Evolutionary conservation across 2,888 invertebrate species (phyloP), one percentile per base, ranked within the genome.

Genomic region (Hipparchia sbordonii): DNA sequence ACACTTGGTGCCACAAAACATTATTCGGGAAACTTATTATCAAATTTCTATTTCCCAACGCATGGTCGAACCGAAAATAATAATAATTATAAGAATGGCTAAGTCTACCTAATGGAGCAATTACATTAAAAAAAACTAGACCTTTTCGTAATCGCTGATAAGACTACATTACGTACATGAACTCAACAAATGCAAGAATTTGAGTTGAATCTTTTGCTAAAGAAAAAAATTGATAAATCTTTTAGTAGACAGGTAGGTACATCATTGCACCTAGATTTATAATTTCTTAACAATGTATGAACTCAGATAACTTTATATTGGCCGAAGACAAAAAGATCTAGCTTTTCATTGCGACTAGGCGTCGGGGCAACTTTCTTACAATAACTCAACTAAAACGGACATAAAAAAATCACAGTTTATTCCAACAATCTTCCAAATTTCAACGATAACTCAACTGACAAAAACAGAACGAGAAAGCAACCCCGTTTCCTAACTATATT

Each of bases 91-190:
- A 90, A 90, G 88, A 92, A 91, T 90, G 89, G 85, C 92, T 92
- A 92, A 89, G 90, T 88, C 92, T 93, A 93, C 89, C 92, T 92
- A 93, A 92, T 92, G 91, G 92, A 92, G 92, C 92, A 90, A 89
- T 89, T 85, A 87, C 85, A 87, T 87, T 85, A 85, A 82, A 84
- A 39, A 69, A 82, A 85, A 87, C 86, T 88, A 89, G 92, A 90
- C 88, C 88, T 87, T 89, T 89, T 89, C 78, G 81, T 80, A 75
- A 81, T 77, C 79, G 79, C 79, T 74, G 77, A 76, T 79, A 78
- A 82, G 77, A 80, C 78, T 78, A 80, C n/a, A 78, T 80, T 81
- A 77, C 79, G 76, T 81, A 78, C 67, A 54, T 61, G 46, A 70
- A 56, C 52, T 72, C 68, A 72, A 72, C 46, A 70, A 73, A 70